phyloP scores from a whole-genome alignment of 1,140 invertebrate genomes.

The Wiebesia pumilae region DNA sequence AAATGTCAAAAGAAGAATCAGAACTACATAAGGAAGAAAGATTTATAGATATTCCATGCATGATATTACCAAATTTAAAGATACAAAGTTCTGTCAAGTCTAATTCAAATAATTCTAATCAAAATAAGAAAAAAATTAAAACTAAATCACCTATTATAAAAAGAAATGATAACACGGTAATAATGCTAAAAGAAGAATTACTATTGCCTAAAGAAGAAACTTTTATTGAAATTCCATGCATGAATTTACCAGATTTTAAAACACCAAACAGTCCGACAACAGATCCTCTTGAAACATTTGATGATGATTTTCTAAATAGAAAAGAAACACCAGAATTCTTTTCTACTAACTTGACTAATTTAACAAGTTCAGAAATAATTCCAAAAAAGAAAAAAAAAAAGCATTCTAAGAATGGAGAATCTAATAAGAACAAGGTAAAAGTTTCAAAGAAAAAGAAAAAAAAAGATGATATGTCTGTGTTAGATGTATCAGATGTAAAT shows the following conservation, averaged over 20 bases:
- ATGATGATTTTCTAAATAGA: constrained; percentile 23
- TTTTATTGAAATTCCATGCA: constrained; percentile 38
- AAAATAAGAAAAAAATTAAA: constrained; percentile 45
- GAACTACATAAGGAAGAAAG: constrained; percentile 5
- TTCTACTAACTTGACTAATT: constrained; percentile 1
- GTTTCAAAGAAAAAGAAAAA: constrained; percentile 57
- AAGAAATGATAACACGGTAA: not conserved
- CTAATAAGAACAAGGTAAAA: constrained; percentile 59
- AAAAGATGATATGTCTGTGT: constrained; percentile 56
- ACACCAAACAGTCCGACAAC: constrained; percentile 11
- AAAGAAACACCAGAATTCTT: not conserved
- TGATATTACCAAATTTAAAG: constrained; percentile 27
- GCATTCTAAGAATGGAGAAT: constrained; percentile 57
- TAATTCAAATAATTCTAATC: constrained; percentile 18
- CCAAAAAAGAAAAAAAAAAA: constrained; percentile 57
- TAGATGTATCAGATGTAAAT: constrained; percentile 67
- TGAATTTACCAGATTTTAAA: constrained; percentile 46
- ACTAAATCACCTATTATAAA: constrained; percentile 14
- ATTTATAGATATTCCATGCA: constrained; percentile 29
- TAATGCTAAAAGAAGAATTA: constrained; percentile 3
- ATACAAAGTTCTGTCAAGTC: constrained; percentile 24
- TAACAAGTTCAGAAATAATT: not conserved
- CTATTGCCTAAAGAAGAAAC: constrained; percentile 24
- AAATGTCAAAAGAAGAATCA: constrained; percentile 38
- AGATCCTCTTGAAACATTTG: constrained; percentile 41